Evolutionary conservation across 1,140 invertebrate species (phyloP), one percentile per base, ranked within the genome.

Genomic region (Meloidogyne exigua): DNA sequence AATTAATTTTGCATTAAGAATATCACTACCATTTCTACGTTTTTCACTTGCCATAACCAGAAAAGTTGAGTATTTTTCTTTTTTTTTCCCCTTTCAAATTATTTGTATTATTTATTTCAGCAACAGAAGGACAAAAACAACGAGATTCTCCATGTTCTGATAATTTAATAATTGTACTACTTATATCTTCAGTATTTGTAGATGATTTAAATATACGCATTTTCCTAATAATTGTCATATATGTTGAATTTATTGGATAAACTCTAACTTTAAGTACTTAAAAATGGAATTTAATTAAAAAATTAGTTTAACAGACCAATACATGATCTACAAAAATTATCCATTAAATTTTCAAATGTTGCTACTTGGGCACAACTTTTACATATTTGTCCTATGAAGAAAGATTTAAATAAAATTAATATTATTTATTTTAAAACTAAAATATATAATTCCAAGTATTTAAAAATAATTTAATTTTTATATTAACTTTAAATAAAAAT

Each of bases 311-410:
- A 85, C 90, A 89, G 88, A 92, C 91, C 91, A 79, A 91, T 90
- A 75, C 90, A 89, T 18, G 91, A 88, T 68, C 91, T 85, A 81
- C 91, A 92, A 81, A 89, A 92, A 82, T 91, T 89, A 82, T 92
- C 91, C 77, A 92, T 85, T 72, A 92, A 90, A 80, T 91, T 91
- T 85, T 92, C 91, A 82, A 90, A 91, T 2, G 91, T 92, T n/a
- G 90, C 89, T 1, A 90, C 89, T 82, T 91, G 91, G 67, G 89
- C 88, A 83, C 91, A 92, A 4, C 89, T 88, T 44, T 87, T 84
- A 81, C 91, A 91, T 13, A 86, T 87, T 71, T 86, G 88, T 87
- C 81, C 76, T 85, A n/a, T n/a, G n/a, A n/a, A n/a, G n/a, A n/a
- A n/a, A n/a, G n/a, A n/a, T n/a, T n/a, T n/a, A n/a, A n/a, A n/a